These are phyloP conservation scores for Machimus atricapillus DNA, from an alignment of 2,888 invertebrate species.

Conservation along the genomic window DNA sequence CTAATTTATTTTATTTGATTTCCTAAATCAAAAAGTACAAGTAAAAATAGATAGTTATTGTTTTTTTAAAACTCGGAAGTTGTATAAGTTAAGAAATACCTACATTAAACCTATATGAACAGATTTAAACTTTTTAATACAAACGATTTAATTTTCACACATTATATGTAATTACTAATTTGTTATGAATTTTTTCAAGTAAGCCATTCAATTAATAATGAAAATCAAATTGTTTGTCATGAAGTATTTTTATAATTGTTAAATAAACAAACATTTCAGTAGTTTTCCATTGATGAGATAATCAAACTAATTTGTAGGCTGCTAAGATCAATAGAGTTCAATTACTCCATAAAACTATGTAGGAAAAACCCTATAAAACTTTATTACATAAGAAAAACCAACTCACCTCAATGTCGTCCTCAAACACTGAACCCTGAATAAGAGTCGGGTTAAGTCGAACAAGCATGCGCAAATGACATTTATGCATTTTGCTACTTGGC, in stretches of 20 bases:
- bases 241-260: background rate
- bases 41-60: background rate
- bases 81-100: background rate
- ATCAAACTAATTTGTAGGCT: background rate
- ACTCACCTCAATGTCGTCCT: background rate
- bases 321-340: background rate
- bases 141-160: too few relatives aligned
- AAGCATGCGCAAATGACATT: background rate
- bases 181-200: background rate
- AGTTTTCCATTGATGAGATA: background rate
- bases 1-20: background rate
- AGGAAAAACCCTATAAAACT: background rate
- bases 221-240: background rate
- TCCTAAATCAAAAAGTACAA: background rate
- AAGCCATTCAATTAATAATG: background rate
- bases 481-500: background rate
- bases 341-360: background rate
- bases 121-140: too few relatives aligned
- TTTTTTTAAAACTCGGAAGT: background rate
- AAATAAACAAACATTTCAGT: background rate
- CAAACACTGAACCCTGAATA: constrained; percentile 3
- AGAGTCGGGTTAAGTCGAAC: background rate
- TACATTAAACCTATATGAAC: too few relatives aligned
- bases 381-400: background rate
- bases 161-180: too few relatives aligned